Conservation (phyloP, 2,797 vertebrate species). For the Molossus alvarezi region DNA sequence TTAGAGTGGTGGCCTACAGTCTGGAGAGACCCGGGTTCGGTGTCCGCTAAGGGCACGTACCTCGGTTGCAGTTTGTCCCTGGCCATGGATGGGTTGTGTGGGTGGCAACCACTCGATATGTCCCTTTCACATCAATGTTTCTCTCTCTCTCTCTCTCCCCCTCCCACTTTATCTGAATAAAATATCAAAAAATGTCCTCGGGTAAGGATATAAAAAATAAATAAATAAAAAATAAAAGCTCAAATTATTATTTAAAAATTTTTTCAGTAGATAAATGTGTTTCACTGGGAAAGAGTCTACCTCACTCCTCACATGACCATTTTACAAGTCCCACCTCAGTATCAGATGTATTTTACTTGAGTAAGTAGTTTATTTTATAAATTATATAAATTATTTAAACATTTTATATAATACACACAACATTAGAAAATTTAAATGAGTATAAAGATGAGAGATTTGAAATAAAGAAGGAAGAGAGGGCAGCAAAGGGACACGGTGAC, state of each 20-base stretch:
- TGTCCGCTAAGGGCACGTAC: too few species aligned
- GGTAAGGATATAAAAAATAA: too few species aligned
- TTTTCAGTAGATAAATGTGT: background rate
- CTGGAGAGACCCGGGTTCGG: too few species aligned
- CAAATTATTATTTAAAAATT: background rate
- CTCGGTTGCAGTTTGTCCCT: too few species aligned
- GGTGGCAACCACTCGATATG: too few species aligned
- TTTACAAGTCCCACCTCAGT: background rate
- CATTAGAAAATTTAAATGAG: conserved; percentile 53
- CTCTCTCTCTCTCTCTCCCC: too few species aligned
- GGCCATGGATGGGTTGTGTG: too few species aligned
- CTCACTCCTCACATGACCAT: background rate
- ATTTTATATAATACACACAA: background rate
- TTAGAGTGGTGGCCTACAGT: too few species aligned
- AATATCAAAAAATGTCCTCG: too few species aligned
- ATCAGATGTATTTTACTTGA: background rate
- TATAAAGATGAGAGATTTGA: conserved; percentile 17
- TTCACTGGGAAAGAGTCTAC: background rate
- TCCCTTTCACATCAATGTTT: too few species aligned
- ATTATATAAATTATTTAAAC: conserved; percentile 30
- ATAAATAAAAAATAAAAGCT: background rate
- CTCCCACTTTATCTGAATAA: too few species aligned
- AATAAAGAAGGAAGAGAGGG: background rate
- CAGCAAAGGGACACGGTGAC: background rate
- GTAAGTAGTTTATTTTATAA: conserved; percentile 33